Evolutionary conservation across 2,797 vertebrate genomes (phyloP).

Genomic region (Scarus forsteni): DNA sequence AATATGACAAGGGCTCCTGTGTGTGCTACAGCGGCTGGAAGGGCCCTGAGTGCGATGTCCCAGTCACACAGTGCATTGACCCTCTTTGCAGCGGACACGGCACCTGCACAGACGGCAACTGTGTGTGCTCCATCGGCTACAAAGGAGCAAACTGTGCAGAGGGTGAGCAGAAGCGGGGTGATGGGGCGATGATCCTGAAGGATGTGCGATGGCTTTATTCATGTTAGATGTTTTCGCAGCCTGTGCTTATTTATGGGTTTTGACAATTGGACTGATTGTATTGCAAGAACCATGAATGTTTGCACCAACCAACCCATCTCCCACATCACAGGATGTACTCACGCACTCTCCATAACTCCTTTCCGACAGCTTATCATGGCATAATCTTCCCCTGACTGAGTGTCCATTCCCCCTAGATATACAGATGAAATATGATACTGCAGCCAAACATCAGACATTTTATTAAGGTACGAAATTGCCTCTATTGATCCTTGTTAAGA

Average conservation of each 20-base stretch:
- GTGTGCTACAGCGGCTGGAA: constrained; percentile 99
- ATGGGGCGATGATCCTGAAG: constrained; percentile 1
- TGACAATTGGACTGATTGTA: constrained; percentile 10
- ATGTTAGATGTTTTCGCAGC: neutral
- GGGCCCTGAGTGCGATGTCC: constrained; percentile 95
- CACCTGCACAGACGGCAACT: constrained; percentile 95
- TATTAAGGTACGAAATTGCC: constrained; percentile 83
- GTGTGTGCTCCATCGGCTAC: constrained; percentile 94
- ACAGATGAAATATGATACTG: constrained; percentile 64
- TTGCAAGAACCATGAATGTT: constrained; percentile 16
- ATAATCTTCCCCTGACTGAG: constrained; percentile 56
- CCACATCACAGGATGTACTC: constrained; percentile 1
- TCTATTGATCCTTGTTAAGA: constrained; percentile 87
- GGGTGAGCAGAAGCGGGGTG: constrained; percentile 85
- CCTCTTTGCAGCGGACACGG: constrained; percentile 95
- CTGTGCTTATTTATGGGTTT: neutral
- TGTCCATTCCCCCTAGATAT: constrained; percentile 40
- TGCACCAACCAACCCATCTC: constrained; percentile 31
- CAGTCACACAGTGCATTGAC: constrained; percentile 94
- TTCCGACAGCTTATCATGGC: constrained; percentile 51
- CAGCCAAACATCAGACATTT: constrained; percentile 72
- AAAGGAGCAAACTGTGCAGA: constrained; percentile 95
- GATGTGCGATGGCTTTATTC: constrained; percentile 22
- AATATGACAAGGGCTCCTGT: constrained; percentile 97
- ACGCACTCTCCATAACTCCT: constrained; percentile 17